Evolutionary conservation across 2,113 vertebrate species (phyloP).

Genomic region (Leucoraja erinaceus): DNA sequence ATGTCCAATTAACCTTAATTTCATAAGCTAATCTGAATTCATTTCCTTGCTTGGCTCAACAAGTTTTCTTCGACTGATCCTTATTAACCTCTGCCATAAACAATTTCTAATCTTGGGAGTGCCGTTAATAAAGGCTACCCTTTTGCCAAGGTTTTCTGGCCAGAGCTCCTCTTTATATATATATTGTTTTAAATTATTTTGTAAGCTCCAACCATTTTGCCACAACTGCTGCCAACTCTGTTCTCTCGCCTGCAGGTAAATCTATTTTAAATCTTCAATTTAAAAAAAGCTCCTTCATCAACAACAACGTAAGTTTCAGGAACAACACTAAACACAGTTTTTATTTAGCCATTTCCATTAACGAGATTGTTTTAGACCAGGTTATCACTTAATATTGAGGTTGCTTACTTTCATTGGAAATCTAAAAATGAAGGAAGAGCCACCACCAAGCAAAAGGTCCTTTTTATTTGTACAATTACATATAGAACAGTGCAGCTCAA

Average conservation of each 20-base stretch:
- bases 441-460: neutral
- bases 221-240: neutral
- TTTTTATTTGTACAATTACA: neutral
- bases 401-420: neutral
- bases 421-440: neutral
- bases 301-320: neutral
- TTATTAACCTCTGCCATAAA: neutral
- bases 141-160: neutral
- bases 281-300: neutral
- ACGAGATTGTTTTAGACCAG: neutral
- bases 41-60: neutral
- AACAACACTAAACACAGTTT: neutral
- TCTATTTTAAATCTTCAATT: neutral
- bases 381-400: neutral
- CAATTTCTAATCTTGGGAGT: neutral
- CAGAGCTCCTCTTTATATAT: neutral
- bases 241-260: neutral
- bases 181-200: neutral
- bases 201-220: neutral
- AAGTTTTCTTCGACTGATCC: neutral
- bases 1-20: neutral
- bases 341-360: neutral
- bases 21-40: neutral
- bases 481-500: too few relatives aligned
- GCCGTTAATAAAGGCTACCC: neutral